Evolutionary conservation across 2,888 invertebrate genomes (phyloP).

Genomic region (Apotomis capreana): DNA sequence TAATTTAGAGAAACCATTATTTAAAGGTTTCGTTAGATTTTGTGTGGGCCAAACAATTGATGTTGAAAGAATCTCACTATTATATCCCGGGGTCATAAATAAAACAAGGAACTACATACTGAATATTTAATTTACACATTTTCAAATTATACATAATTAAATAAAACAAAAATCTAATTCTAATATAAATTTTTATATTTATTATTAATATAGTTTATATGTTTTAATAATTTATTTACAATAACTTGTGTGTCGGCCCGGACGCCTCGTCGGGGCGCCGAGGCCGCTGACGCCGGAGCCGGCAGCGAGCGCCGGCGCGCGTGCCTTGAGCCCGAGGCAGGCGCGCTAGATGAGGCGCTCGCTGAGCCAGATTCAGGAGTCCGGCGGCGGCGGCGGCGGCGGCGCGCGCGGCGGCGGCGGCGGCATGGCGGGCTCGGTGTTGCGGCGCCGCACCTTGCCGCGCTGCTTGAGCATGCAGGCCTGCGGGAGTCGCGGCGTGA

Average conservation of each 20-base stretch:
- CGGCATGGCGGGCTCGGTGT: constrained; percentile 93
- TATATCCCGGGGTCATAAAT: constrained; percentile 27
- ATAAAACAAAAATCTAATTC: constrained; percentile 71
- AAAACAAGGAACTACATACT: constrained; percentile 56
- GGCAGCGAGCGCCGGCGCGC: constrained; percentile 68
- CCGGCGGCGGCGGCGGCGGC: constrained; percentile 71
- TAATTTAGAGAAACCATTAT: too few relatives aligned
- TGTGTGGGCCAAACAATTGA: too few relatives aligned
- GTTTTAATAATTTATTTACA: constrained; percentile 69
- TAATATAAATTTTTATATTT: constrained; percentile 73
- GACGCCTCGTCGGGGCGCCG: constrained; percentile 8
- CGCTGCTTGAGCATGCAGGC: constrained; percentile 99
- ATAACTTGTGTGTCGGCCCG: constrained; percentile 10
- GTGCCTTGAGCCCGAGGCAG: constrained; percentile 78
- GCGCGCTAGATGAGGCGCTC: constrained; percentile 86
- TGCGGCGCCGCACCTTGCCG: constrained; percentile 97
- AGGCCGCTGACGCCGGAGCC: background rate
- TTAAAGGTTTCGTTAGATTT: too few relatives aligned
- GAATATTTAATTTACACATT: constrained; percentile 63
- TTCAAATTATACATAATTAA: constrained; percentile 53
- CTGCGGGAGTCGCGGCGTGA: constrained; percentile 82
- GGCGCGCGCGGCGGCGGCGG: constrained; percentile 68
- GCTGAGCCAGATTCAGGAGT: constrained; percentile 89
- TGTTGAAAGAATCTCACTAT: too few relatives aligned
- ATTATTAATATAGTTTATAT: constrained; percentile 45